phyloP scores from a whole-genome alignment of 2,888 invertebrate genomes.

The Limnephilus auricula region DNA sequence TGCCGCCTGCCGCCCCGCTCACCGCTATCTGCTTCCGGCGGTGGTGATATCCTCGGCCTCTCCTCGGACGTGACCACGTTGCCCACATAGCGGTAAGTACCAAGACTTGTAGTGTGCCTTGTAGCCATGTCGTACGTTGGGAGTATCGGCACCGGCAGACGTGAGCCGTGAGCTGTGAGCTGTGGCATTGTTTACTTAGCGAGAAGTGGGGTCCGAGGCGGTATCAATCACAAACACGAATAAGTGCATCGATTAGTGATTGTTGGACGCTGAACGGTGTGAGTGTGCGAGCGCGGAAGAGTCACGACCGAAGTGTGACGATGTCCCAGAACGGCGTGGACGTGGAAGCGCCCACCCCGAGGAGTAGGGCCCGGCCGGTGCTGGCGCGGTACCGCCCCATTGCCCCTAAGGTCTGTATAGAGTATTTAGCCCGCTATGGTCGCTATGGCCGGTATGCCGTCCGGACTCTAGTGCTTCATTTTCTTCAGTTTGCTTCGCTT shows the following conservation, averaged over 20 bases:
- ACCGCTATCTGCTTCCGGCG: slow-evolving; percentile 64
- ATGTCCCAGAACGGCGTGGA: slow-evolving; percentile 59
- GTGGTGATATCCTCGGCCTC: slow-evolving; percentile 58
- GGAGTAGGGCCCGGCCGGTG: slow-evolving; percentile 69
- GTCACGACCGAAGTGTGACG: slow-evolving; percentile 23
- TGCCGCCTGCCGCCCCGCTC: slow-evolving; percentile 15
- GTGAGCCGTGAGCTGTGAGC: not conserved
- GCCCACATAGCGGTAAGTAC: slow-evolving; percentile 65
- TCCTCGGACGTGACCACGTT: slow-evolving; percentile 52
- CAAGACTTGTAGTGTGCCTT: slow-evolving; percentile 12
- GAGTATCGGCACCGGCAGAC: slow-evolving; percentile 31
- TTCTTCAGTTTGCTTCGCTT: slow-evolving; percentile 22
- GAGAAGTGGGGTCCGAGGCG: slow-evolving; percentile 28
- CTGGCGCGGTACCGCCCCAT: slow-evolving; percentile 68
- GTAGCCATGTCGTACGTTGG: not conserved
- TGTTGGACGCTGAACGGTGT: not conserved
- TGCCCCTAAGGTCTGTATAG: slow-evolving; percentile 67
- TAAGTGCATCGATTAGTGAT: slow-evolving; percentile 2
- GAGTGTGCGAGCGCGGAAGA: slow-evolving; percentile 26
- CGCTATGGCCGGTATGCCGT: slow-evolving; percentile 67
- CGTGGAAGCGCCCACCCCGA: slow-evolving; percentile 67
- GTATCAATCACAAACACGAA: not conserved
- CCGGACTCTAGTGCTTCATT: slow-evolving; percentile 67
- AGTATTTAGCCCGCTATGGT: slow-evolving; percentile 61
- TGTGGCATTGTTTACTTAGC: slow-evolving; percentile 50